Base-by-base conservation (phyloP, 2,888 invertebrate species). In the Calephelis perditalis region DNA sequence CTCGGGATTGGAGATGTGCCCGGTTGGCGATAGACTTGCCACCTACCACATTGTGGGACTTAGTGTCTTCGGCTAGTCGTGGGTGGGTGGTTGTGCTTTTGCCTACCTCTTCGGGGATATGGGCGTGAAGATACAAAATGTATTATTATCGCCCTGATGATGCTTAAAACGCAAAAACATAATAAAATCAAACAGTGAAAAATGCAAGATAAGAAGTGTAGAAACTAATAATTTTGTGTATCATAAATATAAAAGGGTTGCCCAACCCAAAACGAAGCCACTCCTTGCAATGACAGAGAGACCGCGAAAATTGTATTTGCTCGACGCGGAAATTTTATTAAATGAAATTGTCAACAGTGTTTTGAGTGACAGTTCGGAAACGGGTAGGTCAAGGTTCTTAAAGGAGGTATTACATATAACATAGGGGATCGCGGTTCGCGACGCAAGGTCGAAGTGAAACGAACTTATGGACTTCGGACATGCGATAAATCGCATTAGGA, bases 241-340 rank as follows among this genome's bases (percentile, higher is more conserved):
- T 35, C 36, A 10, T n/a, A 40, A 36, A 37, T 11, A 56, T 40
- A 40, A 40, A n/a, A 40, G 5, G 3, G 5, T 7, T 1, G 40
- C 40, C 40, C 40, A 40, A 8, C 40, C 40, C 40, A 40, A 40
- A 40, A 6, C 8, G 40, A 7, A 47, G 47, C 47, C 47, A 47
- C 47, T 47, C 47, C 47, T 47, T 5, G 15, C 12, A 15, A 47
- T 12, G 8, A 47, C 47, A 15, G 2, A 47, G 9, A 47, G 15
- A 40, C 56, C 40, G 37, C 56, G 12, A 40, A 56, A 49, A 37
- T 36, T 40, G 12, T 56, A 56, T 56, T 56, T n/a, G 37, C 37
- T 56, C 43, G 37, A 56, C 37, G 49, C 49, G 49, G 49, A 49
- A 49, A 49, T 49, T 49, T 49, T 49, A 49, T 49, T 49, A 26